A percentile compares a stretch with the other conserved stretches of the same genome.
phyloP scores from a whole-genome alignment of 1,140 invertebrate genomes.

The Leptopilina clavipes region DNA sequence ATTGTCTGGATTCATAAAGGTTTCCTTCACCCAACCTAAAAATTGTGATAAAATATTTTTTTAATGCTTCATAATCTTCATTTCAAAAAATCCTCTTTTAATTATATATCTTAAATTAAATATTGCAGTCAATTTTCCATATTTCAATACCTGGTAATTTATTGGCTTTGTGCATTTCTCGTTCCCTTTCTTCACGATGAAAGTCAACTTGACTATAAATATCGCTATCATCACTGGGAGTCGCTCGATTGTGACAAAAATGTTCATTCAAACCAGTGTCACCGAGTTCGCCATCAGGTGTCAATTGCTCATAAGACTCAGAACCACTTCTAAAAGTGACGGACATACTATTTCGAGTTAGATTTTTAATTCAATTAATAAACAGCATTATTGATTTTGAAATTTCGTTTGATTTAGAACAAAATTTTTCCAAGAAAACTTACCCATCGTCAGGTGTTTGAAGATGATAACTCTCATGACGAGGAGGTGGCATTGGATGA shows the following conservation, averaged over 20 bases:
- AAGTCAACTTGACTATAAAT: slow-evolving; percentile 80
- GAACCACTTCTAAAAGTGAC: slow-evolving; percentile 81
- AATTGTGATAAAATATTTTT: background rate
- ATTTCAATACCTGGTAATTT: slow-evolving; percentile 66
- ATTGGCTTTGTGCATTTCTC: slow-evolving; percentile 67
- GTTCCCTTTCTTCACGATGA: slow-evolving; percentile 71
- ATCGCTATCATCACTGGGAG: slow-evolving; percentile 82
- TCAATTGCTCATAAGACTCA: slow-evolving; percentile 89
- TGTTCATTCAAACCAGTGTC: slow-evolving; percentile 73
- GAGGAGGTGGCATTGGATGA: slow-evolving; percentile 80
- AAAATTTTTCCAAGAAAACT: slow-evolving; percentile 59
- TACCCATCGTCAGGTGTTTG: slow-evolving; percentile 80
- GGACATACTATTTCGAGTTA: slow-evolving; percentile 75
- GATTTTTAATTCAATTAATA: slow-evolving; percentile 60
- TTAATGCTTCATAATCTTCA: background rate
- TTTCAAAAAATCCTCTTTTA: background rate
- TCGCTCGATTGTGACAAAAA: slow-evolving; percentile 71
- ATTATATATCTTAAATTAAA: no score
- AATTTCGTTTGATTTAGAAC: background rate
- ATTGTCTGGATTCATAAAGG: slow-evolving; percentile 78
- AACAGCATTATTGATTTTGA: background rate
- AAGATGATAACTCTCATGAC: slow-evolving; percentile 84
- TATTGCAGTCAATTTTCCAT: no score
- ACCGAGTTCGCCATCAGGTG: slow-evolving; percentile 76
- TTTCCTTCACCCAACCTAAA: slow-evolving; percentile 81